These are phyloP conservation scores for Esperia sulphurella DNA, from an alignment of 2,888 invertebrate genomes.

Conservation along the genomic window DNA sequence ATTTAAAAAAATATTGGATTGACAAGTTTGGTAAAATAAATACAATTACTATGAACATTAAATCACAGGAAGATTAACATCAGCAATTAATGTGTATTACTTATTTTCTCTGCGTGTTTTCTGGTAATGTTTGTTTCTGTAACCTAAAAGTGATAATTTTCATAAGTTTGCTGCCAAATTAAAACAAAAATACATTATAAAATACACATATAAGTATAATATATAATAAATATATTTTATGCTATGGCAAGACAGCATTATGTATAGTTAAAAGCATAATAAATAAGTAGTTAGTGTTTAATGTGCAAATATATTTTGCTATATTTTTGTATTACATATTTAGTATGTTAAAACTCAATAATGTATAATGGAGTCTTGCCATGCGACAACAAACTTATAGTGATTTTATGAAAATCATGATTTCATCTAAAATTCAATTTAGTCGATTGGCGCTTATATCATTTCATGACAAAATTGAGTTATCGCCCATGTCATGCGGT, in stretches of 20 bases:
- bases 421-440: too few relatives aligned
- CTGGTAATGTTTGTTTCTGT: not conserved
- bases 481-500: too few relatives aligned
- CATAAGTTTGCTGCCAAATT: not conserved
- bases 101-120: too few relatives aligned
- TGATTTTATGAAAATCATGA: too few relatives aligned
- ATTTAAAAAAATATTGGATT: not conserved
- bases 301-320: slow-evolving; percentile 1
- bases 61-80: too few relatives aligned
- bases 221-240: slow-evolving; percentile 5
- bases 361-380: slow-evolving; percentile 58
- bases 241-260: slow-evolving; percentile 58
- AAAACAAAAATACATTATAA: not conserved
- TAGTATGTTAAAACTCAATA: slow-evolving; percentile 3
- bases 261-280: slow-evolving; percentile 32
- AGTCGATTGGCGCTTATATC: too few relatives aligned
- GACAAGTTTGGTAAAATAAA: too few relatives aligned
- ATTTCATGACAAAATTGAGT: too few relatives aligned
- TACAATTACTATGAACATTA: too few relatives aligned
- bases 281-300: slow-evolving; percentile 18
- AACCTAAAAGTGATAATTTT: not conserved
- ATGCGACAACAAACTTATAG: slow-evolving; percentile 25
- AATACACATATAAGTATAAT: not conserved
- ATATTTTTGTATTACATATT: not conserved
- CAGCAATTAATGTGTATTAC: too few relatives aligned